Base-by-base conservation (phyloP, 2,888 invertebrate genomes). In the Monochamus alternatus region DNA sequence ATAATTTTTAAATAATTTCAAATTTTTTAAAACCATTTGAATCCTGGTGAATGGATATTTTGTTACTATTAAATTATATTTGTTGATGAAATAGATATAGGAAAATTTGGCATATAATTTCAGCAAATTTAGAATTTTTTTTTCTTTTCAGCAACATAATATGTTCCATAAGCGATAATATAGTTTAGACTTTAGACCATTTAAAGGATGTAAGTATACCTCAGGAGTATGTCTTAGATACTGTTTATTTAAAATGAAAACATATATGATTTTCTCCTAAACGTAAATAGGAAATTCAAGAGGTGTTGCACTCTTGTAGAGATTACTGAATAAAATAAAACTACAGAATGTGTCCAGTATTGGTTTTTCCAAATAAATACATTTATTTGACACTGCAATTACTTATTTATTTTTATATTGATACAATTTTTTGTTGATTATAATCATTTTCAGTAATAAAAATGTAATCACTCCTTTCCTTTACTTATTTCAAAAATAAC, bases 221-320 rank as follows among this genome's bases (percentile, higher is more conserved):
- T 78, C 78, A 30, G 69, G 65, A 68, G 73, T 74, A 65, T 76
- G 60, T 67, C 43, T 52, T 43, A 68, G 69, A 74, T 78, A 75
- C 47, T 76, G 63, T 72, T 69, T 73, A 76, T 76, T 76, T 76
- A 76, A 38, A 81, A 81, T 73, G 81, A 81, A 75, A 79, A 81
- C 32, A 71, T 55, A 58, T 55, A 81, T 81, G 80, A 80, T 81
- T 83, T 83, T 85, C 79, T 80, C 82, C 82, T 79, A 81, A 84
- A 82, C 82, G 78, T 82, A 78, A 82, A 74, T 38, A 77, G 55
- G 69, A 68, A 76, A 80, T 85, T 83, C 80, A 22, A 83, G 84
- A 84, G 86, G 82, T 85, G 86, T 87, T 85, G 86, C 86, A 87
- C 86, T 79, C 78, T 81, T 86, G 86, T 86, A 86, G 86, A 87